Percentiles rank a stretch among this genome's conserved stretches.
Conservation (phyloP, 30 jellyfish, hydroid and myxozoan genomes). For the Turritopsis rubra region DNA sequence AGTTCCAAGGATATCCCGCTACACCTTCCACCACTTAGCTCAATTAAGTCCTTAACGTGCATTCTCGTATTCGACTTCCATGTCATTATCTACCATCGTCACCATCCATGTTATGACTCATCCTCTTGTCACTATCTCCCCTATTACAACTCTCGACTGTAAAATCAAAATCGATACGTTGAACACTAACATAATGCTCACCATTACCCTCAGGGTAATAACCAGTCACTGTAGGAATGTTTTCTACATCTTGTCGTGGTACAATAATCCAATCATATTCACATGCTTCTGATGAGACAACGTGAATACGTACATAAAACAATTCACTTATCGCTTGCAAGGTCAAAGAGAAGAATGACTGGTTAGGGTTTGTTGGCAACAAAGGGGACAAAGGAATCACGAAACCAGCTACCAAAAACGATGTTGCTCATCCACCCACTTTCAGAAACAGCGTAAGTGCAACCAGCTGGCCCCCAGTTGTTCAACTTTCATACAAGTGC, state of each 20-base stretch:
- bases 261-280: background rate
- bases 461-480: slow-evolving; percentile 29
- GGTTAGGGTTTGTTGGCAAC: too few species aligned
- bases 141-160: background rate
- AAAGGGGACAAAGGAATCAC: background rate
- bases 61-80: background rate
- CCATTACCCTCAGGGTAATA: background rate
- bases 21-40: background rate
- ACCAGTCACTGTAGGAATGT: background rate
- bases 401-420: slow-evolving; percentile 33
- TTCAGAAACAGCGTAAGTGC: slow-evolving; percentile 14
- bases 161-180: background rate
- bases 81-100: background rate
- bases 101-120: background rate
- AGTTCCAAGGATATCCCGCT: slow-evolving; percentile 3
- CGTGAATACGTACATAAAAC: background rate
- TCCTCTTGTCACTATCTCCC: background rate
- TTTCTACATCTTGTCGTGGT: background rate
- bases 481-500: too few species aligned
- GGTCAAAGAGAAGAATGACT: too few species aligned
- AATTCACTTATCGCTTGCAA: background rate
- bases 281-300: background rate
- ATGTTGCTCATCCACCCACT: slow-evolving; percentile 46
- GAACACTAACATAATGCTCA: background rate
- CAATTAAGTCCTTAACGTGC: slow-evolving; percentile 16